Percentiles rank a stretch among this genome's conserved stretches.
phyloP scores from a whole-genome alignment of 35 echinoderm and acorn worm genomes.

The Apostichopus japonicus region DNA sequence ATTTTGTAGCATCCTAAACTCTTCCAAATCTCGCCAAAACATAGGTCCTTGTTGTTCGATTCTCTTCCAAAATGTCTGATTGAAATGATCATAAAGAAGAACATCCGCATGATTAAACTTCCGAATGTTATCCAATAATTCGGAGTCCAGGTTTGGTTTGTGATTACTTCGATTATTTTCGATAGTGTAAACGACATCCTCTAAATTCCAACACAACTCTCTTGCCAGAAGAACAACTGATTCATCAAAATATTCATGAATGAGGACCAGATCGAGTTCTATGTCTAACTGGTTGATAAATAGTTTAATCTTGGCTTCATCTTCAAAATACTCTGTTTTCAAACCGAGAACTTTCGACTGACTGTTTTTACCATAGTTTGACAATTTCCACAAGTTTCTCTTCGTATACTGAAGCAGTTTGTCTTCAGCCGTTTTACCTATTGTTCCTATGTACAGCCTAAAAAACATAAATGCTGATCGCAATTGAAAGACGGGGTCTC shows the following conservation, averaged over 20 bases:
- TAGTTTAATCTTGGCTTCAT: slow-evolving; percentile 1
- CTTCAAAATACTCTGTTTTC: background rate
- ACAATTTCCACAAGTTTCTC: background rate
- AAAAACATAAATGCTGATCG: slow-evolving; percentile 47
- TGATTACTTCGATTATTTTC: background rate
- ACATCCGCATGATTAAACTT: slow-evolving; percentile 62
- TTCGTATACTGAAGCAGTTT: slow-evolving; percentile 10
- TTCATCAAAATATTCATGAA: slow-evolving; percentile 17
- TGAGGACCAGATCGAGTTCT: slow-evolving; percentile 1
- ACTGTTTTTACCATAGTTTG: background rate
- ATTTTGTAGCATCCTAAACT: slow-evolving; percentile 35
- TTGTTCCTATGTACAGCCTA: background rate
- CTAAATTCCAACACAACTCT: slow-evolving; percentile 1
- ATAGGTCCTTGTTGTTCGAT: slow-evolving; percentile 34
- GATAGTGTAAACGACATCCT: background rate
- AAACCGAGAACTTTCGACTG: slow-evolving; percentile 22
- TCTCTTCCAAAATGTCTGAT: slow-evolving; percentile 59
- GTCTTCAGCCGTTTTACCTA: background rate
- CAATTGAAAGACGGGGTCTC: slow-evolving; percentile 59
- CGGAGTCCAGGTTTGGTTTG: background rate
- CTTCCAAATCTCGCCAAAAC: slow-evolving; percentile 48
- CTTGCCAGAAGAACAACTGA: background rate
- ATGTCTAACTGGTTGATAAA: background rate
- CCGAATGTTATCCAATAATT: slow-evolving; percentile 19
- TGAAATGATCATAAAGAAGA: slow-evolving; percentile 65